Evolutionary conservation across 2,888 invertebrate species (phyloP).

Genomic region (Hyppa rectilinea): DNA sequence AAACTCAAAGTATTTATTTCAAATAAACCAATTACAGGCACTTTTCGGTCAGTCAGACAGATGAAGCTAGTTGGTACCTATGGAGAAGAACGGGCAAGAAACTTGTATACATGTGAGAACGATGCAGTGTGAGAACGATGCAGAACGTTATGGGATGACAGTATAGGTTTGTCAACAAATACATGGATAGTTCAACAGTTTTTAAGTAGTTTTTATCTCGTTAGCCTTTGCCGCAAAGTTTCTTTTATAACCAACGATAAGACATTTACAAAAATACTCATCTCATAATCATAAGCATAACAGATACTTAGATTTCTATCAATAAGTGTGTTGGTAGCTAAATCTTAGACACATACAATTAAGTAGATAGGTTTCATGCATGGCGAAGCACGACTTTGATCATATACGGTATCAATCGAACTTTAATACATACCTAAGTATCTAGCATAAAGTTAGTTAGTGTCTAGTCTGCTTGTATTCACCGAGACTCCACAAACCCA

Average conservation of each 20-base stretch:
- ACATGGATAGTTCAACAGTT: neutral
- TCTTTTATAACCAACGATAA: neutral
- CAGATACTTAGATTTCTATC: neutral
- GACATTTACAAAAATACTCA: neutral
- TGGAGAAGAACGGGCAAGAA: too few relatives aligned
- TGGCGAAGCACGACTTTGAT: constrained; percentile 26
- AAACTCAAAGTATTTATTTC: too few relatives aligned
- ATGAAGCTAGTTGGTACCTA: too few relatives aligned
- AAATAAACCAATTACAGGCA: too few relatives aligned
- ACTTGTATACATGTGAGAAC: too few relatives aligned
- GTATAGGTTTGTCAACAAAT: too few relatives aligned
- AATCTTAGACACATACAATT: constrained; percentile 10
- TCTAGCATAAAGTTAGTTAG: neutral
- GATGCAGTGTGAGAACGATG: too few relatives aligned
- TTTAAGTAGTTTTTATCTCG: neutral
- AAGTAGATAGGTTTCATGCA: constrained; percentile 11
- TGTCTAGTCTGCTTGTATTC: neutral
- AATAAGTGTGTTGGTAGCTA: neutral
- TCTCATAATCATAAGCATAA: neutral
- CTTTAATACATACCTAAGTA: neutral
- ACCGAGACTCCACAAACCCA: neutral
- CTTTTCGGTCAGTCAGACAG: too few relatives aligned
- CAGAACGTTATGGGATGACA: too few relatives aligned
- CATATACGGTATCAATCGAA: constrained; percentile 26
- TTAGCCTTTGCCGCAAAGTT: neutral